Percentiles rank a stretch among this genome's conserved stretches.
phyloP scores from a whole-genome alignment of 1,140 invertebrate species.

The Melanaphis sacchari region DNA sequence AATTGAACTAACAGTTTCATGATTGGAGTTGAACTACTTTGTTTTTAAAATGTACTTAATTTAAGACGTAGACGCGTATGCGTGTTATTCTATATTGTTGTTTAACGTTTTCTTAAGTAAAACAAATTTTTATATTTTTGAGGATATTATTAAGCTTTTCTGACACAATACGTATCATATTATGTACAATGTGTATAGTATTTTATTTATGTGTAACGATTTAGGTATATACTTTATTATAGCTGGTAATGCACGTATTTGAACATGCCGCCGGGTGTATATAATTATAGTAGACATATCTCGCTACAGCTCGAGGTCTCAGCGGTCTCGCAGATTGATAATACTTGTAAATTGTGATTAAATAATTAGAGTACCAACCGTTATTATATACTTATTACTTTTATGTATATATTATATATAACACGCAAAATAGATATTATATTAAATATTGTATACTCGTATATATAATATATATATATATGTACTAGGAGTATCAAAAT shows the following conservation, averaged over 20 bases:
- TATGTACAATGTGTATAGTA: neutral
- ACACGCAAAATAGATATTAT: slow-evolving; percentile 9
- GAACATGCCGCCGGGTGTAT: neutral
- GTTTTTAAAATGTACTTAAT: neutral
- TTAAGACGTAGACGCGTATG: neutral
- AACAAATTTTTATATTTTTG: neutral
- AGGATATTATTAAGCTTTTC: neutral
- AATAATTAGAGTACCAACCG: neutral
- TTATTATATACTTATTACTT: neutral
- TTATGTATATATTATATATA: neutral
- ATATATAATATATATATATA: neutral
- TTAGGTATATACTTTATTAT: neutral
- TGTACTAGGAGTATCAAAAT: neutral
- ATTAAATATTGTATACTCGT: neutral
- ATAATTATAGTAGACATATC: neutral
- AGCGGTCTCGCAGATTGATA: neutral
- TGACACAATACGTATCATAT: neutral
- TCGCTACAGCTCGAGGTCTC: neutral
- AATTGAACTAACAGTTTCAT: neutral
- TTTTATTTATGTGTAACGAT: neutral
- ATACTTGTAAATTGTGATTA: slow-evolving; percentile 15
- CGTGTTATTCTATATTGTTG: neutral
- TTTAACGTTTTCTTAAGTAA: neutral
- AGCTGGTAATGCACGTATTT: neutral
- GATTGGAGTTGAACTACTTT: too few relatives aligned